Evolutionary conservation across 2,113 vertebrate genomes (phyloP), one percentile per base, ranked within the genome.

Genomic region (Festucalex cinctus): DNA sequence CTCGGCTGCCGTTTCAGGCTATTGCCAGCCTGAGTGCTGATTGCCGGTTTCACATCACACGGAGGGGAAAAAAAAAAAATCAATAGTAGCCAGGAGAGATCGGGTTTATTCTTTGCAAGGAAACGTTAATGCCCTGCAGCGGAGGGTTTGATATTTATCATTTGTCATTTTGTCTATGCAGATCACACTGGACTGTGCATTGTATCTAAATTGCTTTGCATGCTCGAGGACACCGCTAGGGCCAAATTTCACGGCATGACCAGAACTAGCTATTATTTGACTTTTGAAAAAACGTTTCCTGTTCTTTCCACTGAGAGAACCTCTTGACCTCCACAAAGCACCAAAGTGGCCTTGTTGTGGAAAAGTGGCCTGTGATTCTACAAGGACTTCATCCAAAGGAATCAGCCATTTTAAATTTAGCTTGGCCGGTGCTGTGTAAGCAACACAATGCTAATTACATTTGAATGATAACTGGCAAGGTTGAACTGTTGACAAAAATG

Each of bases 31-130:
- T 83, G 89, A 90, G 84, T 89, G 91, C 90, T 91, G 91, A 92
- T 93, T 93, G 92, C 91, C 90, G 92, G 92, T 93, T 93, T 94
- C 91, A 91, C 90, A 93, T 93, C 91, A 90, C 91, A 91, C 85
- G 84, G 81, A 77, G 74, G 84, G 0, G 12, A 24, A 61, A 74
- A 78, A 81, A 92, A 93, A 93, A 90, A 24, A 41, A 91, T 92
- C 91, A 90, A 92, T 93, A 93, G 74, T 71, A 80, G 82, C 88
- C 81, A 78, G 82, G 76, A 88, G 87, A 90, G 86, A 87, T 78
- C 74, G 83, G 83, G 85, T 87, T 89, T 89, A 83, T 89, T 89
- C 88, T 89, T 88, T 82, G 86, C 89, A 79, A 86, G 86, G 73
- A 88, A 83, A 88, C 85, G 73, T 90, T 89, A 90, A 90, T 88